Base-by-base conservation (phyloP, 1,140 invertebrate species). In the Colletes gigas region DNA sequence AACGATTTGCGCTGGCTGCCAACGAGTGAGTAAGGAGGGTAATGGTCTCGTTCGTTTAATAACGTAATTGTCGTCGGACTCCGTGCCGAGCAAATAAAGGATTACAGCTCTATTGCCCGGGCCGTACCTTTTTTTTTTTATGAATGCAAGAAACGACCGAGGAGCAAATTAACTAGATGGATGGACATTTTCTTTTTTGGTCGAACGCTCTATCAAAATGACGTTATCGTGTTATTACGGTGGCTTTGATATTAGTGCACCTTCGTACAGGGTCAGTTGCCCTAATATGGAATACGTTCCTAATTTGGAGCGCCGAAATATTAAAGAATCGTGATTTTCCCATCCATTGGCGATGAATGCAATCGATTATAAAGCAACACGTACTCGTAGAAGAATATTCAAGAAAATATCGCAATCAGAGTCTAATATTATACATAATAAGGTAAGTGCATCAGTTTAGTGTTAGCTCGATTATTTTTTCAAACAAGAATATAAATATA, bases 1-100 rank as follows among this genome's bases (percentile, higher is more conserved):
- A 60, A 57, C 47, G 76, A 86, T 85, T 82, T 76, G 60, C 63
- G 69, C 47, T 52, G 71, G 30, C 41, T 83, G 39, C 63, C 74
- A 78, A 63, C 66, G 44, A 54, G 47, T 41, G 59, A 66, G 15
- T 57, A 59, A 73, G 60, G 9, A 74, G 19, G 66, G n/a, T 62
- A 72, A 84, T 60, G 57, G 55, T 65, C 67, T 63, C 70, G 47
- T 78, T 69, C 41, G 21, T 82, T 73, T 72, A 54, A 78, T 79
- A 79, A 85, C 41, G 47, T 73, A 84, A 81, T 81, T 81, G 52
- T 65, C 44, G 59, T 1, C 60, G 41, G n/a, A 21, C n/a, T 47
- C 6, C 21, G 19, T 41, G 15, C 41, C 62, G 10, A 19, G 6
- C 5, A 62, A 83, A 84, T 75, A 68, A 68, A 81, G 67, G 70